These are phyloP conservation scores for Acanthurus leucopareius DNA, from an alignment of 2,797 vertebrate species.

Conservation along the genomic window DNA sequence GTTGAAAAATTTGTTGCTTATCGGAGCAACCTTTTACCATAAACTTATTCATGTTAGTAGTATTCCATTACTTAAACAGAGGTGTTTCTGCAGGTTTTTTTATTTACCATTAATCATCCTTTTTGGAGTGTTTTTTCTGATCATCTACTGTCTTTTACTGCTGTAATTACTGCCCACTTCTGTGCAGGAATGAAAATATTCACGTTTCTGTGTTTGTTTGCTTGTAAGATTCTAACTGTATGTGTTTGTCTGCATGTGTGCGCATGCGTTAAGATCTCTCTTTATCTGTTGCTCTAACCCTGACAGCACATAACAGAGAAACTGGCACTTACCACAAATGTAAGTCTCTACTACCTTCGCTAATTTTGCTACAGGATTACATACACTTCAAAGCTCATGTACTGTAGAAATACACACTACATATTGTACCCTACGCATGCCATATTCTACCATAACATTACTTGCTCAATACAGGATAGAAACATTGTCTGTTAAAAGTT, in stretches of 20 bases:
- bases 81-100: background rate
- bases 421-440: background rate
- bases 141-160: background rate
- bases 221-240: background rate
- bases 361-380: background rate
- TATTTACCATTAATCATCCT: background rate
- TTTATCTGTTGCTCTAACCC: constrained; percentile 68
- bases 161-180: background rate
- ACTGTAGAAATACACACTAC: background rate
- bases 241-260: constrained; percentile 32
- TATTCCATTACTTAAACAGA: background rate
- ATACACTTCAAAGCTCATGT: background rate
- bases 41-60: background rate
- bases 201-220: background rate
- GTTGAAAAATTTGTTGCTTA: background rate
- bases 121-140: background rate
- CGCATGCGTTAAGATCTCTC: constrained; percentile 35
- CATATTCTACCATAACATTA: background rate
- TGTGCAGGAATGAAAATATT: constrained; percentile 15
- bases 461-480: background rate
- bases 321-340: constrained; percentile 81
- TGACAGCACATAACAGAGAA: constrained; percentile 82
- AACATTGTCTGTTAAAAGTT: background rate
- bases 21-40: background rate
- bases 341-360: constrained; percentile 69